phyloP scores from a whole-genome alignment of 2,888 invertebrate species.

The Lepidocyrtoides sp. region DNA sequence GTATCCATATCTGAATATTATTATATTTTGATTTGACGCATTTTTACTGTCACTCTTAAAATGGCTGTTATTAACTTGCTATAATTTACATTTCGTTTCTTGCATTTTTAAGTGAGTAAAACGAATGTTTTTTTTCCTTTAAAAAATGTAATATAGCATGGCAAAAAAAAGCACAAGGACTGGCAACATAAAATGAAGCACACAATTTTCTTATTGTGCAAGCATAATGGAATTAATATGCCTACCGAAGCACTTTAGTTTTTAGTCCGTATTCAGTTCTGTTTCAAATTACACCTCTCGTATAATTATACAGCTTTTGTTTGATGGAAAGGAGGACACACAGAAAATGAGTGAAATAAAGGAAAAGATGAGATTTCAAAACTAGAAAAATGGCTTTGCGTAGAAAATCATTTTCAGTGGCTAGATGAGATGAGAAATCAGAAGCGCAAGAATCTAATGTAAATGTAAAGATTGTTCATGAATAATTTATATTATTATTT shows the following conservation, averaged over 20 bases:
- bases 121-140: not conserved
- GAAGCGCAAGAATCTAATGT: too few relatives aligned
- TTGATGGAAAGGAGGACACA: conserved; percentile 1
- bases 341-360: not conserved
- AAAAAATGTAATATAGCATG: not conserved
- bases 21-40: not conserved
- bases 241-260: too few relatives aligned
- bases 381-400: not conserved
- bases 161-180: conserved; percentile 1
- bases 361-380: not conserved
- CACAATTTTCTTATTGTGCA: conserved; percentile 14
- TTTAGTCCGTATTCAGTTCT: not conserved
- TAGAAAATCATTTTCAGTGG: not conserved
- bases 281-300: not conserved
- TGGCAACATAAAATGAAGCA: not conserved
- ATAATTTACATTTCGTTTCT: not conserved
- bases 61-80: conserved; percentile 5
- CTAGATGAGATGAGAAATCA: too few relatives aligned
- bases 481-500: too few relatives aligned
- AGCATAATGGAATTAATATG: conserved; percentile 10
- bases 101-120: not conserved
- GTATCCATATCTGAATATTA: not conserved
- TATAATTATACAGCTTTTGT: not conserved
- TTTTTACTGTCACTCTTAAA: not conserved
- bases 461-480: too few relatives aligned